These are phyloP conservation scores for Mechanitis mazaeus DNA, from an alignment of 2,888 invertebrate species.

Conservation along the genomic window DNA sequence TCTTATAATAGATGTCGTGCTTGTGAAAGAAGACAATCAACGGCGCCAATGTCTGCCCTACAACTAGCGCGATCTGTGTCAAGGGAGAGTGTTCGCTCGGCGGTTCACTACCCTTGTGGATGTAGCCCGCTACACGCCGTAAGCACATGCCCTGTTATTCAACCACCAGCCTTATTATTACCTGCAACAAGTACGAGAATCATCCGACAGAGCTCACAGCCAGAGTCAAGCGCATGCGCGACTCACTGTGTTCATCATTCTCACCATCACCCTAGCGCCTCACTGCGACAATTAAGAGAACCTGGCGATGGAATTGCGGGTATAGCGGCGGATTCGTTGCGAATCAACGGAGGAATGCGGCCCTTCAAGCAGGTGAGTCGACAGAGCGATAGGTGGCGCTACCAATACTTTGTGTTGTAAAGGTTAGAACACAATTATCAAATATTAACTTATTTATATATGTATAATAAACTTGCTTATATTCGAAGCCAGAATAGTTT, in stretches of 20 bases:
- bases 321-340: slow-evolving; percentile 95
- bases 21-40: slow-evolving; percentile 88
- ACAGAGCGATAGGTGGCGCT: slow-evolving; percentile 57
- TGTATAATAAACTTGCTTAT: too few relatives aligned
- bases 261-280: slow-evolving; percentile 87
- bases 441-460: too few relatives aligned
- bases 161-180: slow-evolving; percentile 83
- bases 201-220: slow-evolving; percentile 92
- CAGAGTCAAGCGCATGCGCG: slow-evolving; percentile 83
- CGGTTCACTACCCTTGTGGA: slow-evolving; percentile 80
- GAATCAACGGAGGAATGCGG: slow-evolving; percentile 97
- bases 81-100: slow-evolving; percentile 86
- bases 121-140: slow-evolving; percentile 72
- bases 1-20: slow-evolving; percentile 80
- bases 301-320: slow-evolving; percentile 92
- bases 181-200: slow-evolving; percentile 86
- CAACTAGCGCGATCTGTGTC: slow-evolving; percentile 91
- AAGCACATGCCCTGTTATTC: slow-evolving; percentile 80
- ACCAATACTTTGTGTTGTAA: slow-evolving; percentile 18
- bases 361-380: slow-evolving; percentile 94
- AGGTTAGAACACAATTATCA: too few relatives aligned
- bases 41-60: slow-evolving; percentile 84
- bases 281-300: slow-evolving; percentile 89
- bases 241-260: slow-evolving; percentile 80
- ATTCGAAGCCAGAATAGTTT: too few relatives aligned